A percentile compares a stretch with the other conserved stretches of the same genome.
These are phyloP conservation scores for Spongilla lacustris DNA, from an alignment of 37 sponge, comb jelly and placozoan species.

Conservation along the genomic window DNA sequence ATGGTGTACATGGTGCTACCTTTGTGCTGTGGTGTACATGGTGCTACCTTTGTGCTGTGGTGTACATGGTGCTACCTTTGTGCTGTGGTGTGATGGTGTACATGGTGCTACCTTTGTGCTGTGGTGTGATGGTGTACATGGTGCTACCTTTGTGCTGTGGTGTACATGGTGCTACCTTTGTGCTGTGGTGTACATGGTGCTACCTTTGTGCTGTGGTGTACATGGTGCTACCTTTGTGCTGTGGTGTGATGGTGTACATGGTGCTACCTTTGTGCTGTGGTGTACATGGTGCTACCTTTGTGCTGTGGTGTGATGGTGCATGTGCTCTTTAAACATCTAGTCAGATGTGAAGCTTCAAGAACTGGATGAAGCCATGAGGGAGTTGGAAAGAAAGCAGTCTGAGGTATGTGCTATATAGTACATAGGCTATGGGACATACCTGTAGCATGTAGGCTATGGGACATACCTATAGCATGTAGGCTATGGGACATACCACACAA, in stretches of 20 bases:
- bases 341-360: constrained; percentile 44
- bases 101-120: neutral
- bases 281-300: too few species aligned
- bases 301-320: neutral
- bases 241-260: too few species aligned
- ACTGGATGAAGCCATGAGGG: neutral
- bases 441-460: too few species aligned
- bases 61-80: neutral
- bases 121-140: neutral
- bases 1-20: neutral
- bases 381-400: constrained; percentile 57
- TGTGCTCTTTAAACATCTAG: neutral
- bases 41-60: neutral
- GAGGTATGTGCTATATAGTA: constrained; percentile 57
- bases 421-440: neutral
- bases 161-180: neutral
- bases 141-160: neutral
- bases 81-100: neutral
- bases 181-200: too few species aligned
- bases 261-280: too few species aligned
- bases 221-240: too few species aligned
- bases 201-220: too few species aligned
- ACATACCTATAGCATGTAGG: too few species aligned
- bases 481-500: too few species aligned
- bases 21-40: neutral